Base-by-base conservation (phyloP, 2,797 vertebrate genomes). In the Poeciliopsis infans region DNA sequence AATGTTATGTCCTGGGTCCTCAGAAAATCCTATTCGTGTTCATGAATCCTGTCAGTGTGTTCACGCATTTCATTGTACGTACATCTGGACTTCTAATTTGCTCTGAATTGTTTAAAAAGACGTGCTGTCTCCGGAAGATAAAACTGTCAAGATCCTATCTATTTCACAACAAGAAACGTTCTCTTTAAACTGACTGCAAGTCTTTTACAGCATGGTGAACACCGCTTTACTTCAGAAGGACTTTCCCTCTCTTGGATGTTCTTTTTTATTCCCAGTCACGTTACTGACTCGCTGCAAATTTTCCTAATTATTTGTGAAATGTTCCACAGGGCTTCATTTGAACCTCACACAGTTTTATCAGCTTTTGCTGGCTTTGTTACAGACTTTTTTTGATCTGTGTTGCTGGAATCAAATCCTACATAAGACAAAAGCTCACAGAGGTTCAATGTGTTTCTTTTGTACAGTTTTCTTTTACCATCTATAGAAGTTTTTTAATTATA, bases 271-370 rank as follows among this genome's bases (percentile, higher is more conserved):
- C 51, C 33, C 7, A 39, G 5, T 57, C 23, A 43, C 36, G 12
- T 55, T 57, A 41, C 51, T 43, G 18, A 57, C 53, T 45, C 25
- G 20, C 49, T 74, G 36, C 15, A 57, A 57, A 74, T 57, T 28
- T 36, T 57, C 23, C 33, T 53, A 74, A 74, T 74, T 74, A 74
- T 74, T 55, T 74, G 12, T 74, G 31, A 41, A 41, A 71, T 71
- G n/a, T 43, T 53, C 51, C 39, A 53, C 31, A 1, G 71, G 47
- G 47, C 28, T 36, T 33, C 41, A 45, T 57, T 57, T 57, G 53
- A 74, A 57, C 73, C 49, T 43, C 39, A 43, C 36, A 59, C 36
- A 45, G 16, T 28, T 74, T 57, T 28, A 57, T 33, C 11, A 46
- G 68, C 41, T 28, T 71, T 46, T 28, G 43, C 43, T 20, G 43